These are phyloP conservation scores for Onychomys leucogaster DNA, from an alignment of 2,797 vertebrate genomes.

Conservation along the genomic window DNA sequence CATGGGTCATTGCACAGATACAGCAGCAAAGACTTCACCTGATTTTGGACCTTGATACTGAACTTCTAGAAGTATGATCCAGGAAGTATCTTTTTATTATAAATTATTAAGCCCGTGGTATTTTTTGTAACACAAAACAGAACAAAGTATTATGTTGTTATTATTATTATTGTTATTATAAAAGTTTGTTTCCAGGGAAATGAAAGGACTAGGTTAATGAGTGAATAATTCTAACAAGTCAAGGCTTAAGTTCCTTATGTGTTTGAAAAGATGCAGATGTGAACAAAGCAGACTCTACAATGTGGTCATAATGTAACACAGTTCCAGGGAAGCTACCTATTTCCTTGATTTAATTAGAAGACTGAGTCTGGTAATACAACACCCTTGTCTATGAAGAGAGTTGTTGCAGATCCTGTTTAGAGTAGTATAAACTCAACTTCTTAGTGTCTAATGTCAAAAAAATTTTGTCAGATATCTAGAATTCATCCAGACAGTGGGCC, in stretches of 20 bases:
- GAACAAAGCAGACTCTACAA: neutral
- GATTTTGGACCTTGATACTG: neutral
- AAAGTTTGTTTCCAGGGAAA: constrained; percentile 40
- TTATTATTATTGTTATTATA: neutral
- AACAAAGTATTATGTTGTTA: neutral
- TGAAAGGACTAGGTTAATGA: neutral
- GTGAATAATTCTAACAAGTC: neutral
- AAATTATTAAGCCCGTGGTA: neutral
- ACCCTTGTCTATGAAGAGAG: neutral
- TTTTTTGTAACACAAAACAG: neutral
- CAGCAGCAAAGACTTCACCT: neutral
- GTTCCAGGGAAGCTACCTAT: neutral
- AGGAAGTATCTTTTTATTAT: neutral
- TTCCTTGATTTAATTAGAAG: constrained; percentile 45
- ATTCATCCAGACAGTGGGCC: constrained; percentile 3
- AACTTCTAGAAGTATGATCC: neutral
- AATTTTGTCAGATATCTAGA: neutral
- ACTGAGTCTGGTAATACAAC: neutral
- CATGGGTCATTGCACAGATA: neutral
- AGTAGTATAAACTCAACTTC: neutral
- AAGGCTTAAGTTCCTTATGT: neutral
- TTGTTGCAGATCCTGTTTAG: neutral
- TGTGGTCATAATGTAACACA: neutral
- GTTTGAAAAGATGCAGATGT: neutral
- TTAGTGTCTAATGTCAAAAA: neutral